Base-by-base conservation (phyloP, 2,888 invertebrate genomes). In the Trissolcus brochymenae region DNA sequence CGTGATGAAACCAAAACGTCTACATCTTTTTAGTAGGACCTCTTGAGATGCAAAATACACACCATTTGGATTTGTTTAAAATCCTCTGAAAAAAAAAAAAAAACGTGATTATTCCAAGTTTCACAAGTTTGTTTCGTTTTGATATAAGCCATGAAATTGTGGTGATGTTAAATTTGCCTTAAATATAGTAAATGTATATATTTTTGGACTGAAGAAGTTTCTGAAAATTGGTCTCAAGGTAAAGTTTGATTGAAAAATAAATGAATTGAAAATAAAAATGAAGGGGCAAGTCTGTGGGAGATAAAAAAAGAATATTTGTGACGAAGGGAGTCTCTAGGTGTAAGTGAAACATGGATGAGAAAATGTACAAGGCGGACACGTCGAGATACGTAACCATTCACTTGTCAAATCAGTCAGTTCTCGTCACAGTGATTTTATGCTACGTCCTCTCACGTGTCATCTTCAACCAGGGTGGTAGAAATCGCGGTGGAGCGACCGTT, bases 321-420 rank as follows among this genome's bases (percentile, higher is more conserved):
- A 65, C 35, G 50, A 54, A 16, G 51, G 19, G 50, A 29, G 56
- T 57, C 43, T 40, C 35, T 55, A 61, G 61, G 61, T 61, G 73
- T 61, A 46, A 46, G 46, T 46, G 46, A 46, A 46, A 46, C 16
- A 16, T 51, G 51, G 35, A 19, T 40, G 54, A 53, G 60, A 57
- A 65, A 68, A 65, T 60, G 53, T 60, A 81, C 79, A 74, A 64
- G 77, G 35, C 35, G 35, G 35, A 35, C 35, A 35, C 35, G 35
- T 35, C 78, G 71, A 78, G 79, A 81, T 80, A 60, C 70, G 71
- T 80, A 72, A 84, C 86, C 84, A 88, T 88, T 88, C 87, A 88
- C 88, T 87, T 88, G 88, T 87, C 88, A 88, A 84, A 84, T 82
- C 81, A 78, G 81, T 81, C 78, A 74, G 79, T 78, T 68, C 78